Evolutionary conservation across 2,113 vertebrate species (phyloP).

Genomic region (Ochotona curzoniae): DNA sequence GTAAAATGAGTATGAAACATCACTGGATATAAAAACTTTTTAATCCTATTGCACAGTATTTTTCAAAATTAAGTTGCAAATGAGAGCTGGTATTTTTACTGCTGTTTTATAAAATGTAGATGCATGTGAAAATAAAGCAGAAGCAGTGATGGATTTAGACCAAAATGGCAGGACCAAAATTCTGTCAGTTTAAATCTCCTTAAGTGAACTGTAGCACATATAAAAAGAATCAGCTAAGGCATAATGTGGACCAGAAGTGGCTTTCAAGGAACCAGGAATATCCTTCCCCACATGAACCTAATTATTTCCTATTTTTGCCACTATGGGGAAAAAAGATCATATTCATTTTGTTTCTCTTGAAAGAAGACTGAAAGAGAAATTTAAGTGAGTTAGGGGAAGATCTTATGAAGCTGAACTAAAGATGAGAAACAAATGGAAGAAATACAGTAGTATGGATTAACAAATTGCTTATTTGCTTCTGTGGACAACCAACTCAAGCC

Average conservation of each 20-base stretch:
- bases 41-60: not conserved
- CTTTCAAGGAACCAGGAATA: not conserved
- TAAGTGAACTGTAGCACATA: not conserved
- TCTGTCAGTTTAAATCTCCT: not conserved
- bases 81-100: not conserved
- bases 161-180: not conserved
- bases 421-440: not conserved
- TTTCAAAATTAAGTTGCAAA: constrained; percentile 16
- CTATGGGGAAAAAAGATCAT: not conserved
- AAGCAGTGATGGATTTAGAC: not conserved
- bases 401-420: not conserved
- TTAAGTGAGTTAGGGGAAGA: not conserved
- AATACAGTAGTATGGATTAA: not conserved
- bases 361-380: not conserved
- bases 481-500: not conserved
- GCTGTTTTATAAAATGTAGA: not conserved
- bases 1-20: not conserved
- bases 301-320: constrained; percentile 3
- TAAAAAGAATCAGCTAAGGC: constrained; percentile 1
- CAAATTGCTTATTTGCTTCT: not conserved
- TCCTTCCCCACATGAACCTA: not conserved
- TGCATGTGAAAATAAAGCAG: constrained; percentile 7
- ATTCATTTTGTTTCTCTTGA: not conserved
- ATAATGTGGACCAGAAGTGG: not conserved
- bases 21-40: not conserved